Evolutionary conservation across 2,113 vertebrate species (phyloP), one percentile per base, ranked within the genome.

Genomic region (Pontoporia blainvillei): DNA sequence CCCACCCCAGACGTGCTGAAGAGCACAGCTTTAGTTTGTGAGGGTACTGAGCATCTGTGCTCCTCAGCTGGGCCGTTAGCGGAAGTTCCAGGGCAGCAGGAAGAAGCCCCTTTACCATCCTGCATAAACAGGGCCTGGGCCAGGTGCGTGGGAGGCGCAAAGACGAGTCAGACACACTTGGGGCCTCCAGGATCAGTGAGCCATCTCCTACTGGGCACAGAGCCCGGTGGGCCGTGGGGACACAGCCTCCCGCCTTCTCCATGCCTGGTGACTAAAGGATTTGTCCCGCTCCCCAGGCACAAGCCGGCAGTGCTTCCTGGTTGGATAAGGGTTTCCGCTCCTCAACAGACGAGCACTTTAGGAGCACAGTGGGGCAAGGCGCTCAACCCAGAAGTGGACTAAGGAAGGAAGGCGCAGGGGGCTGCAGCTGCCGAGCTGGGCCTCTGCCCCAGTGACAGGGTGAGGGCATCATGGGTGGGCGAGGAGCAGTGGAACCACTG

Each of bases 81-180:
- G 0, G 6, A 25, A 67, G 34, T 44, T 54, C 88, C 64, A n/a
- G 59, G 61, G 52, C 20, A 81, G 29, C 36, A 27, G 52, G 62
- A 81, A n/a, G 75, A 44, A n/a, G 49, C 13, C 29, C 64, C 49
- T n/a, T 91, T 44, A 71, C 31, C 44, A 29, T 52, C 59, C 44
- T 66, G 87, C 23, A 12, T 4, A 76, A 64, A 44, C 8, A 1
- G 31, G 34, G 34, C 34, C 41, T 29, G 34, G 72, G 59, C 29
- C 29, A n/a, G 64, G 36, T 8, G 5, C 1, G 1, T 6, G 31
- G 36, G n/a, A 13, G 49, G 3, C 2, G 6, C 29, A 5, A 11
- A 41, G 18, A 17, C 15, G 49, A 67, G 49, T 54, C 25, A 10
- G 25, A 76, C 23, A 25, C 86, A 49, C 15, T 54, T 1, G 1